phyloP scores from a whole-genome alignment of 2,113 vertebrate genomes.

The Phyllostomus hastatus region DNA sequence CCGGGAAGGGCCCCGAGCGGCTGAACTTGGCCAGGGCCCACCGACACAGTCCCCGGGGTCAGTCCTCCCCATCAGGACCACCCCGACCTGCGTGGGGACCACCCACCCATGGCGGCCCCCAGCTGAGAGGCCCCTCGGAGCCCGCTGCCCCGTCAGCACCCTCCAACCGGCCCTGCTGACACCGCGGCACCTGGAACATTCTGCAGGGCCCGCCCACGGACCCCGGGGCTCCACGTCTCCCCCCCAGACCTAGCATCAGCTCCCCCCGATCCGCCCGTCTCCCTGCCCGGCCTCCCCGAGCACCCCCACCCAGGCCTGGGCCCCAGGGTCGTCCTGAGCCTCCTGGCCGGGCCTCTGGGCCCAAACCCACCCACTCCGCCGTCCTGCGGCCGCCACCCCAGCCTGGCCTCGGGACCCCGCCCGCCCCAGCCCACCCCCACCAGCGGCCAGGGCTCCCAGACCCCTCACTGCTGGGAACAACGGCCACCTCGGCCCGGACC shows the following conservation, averaged over 20 bases:
- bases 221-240: neutral
- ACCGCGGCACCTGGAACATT: fast-evolving
- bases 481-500: fast-evolving
- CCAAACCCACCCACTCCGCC: neutral
- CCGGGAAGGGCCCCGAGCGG: neutral
- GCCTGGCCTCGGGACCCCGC: fast-evolving
- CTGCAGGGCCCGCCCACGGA: neutral
- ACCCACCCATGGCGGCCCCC: fast-evolving
- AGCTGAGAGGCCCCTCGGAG: fast-evolving
- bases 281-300: fast-evolving
- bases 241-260: fast-evolving
- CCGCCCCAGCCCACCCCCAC: fast-evolving
- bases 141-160: neutral
- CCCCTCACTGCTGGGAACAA: fast-evolving
- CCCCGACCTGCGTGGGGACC: fast-evolving
- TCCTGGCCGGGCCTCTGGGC: neutral
- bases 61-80: neutral
- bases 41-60: fast-evolving
- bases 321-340: fast-evolving
- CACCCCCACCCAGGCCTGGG: fast-evolving
- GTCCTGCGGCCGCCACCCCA: neutral
- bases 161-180: neutral
- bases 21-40: neutral
- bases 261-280: fast-evolving
- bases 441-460: fast-evolving